Evolutionary conservation across 1,140 invertebrate species (phyloP).

Genomic region (Paraescarpia echinospica): DNA sequence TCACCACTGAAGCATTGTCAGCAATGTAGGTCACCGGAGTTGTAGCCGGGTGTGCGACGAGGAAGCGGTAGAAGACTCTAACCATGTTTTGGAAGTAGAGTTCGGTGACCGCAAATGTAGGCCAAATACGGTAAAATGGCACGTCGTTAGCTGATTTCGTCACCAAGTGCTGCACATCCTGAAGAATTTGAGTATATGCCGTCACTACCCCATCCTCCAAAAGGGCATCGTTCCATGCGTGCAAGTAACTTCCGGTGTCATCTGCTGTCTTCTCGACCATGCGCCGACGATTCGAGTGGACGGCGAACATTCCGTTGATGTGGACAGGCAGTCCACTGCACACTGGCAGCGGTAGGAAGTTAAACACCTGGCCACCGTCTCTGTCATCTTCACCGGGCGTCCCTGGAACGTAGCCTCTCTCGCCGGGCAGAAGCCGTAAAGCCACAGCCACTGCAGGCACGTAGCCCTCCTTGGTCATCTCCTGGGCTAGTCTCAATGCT

Average conservation of each 20-base stretch:
- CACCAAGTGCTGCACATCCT: conserved; percentile 29
- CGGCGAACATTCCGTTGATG: conserved; percentile 36
- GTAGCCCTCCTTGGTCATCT: not conserved
- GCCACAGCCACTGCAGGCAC: conserved; percentile 7
- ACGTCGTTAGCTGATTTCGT: conserved; percentile 15
- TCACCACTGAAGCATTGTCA: not conserved
- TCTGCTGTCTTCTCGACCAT: conserved; percentile 30
- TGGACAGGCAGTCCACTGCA: conserved; percentile 29
- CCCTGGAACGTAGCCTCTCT: not conserved
- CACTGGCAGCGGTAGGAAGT: conserved; percentile 29
- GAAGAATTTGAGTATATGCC: conserved; percentile 21
- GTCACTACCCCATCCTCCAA: conserved; percentile 36
- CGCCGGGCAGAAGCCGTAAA: not conserved
- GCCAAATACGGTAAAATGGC: conserved; percentile 24
- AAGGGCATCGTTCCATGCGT: conserved; percentile 41
- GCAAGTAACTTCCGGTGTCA: conserved; percentile 29
- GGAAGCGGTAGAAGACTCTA: conserved; percentile 15
- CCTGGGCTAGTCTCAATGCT: not conserved
- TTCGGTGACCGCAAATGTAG: conserved; percentile 18
- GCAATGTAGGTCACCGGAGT: conserved; percentile 18
- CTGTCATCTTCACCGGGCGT: not conserved
- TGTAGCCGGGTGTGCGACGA: not conserved
- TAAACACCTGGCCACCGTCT: not conserved
- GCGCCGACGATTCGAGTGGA: conserved; percentile 36
- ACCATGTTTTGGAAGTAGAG: conserved; percentile 5